These are phyloP conservation scores for Zosterops japonicus DNA, from an alignment of 2,113 vertebrate genomes.

Conservation along the genomic window DNA sequence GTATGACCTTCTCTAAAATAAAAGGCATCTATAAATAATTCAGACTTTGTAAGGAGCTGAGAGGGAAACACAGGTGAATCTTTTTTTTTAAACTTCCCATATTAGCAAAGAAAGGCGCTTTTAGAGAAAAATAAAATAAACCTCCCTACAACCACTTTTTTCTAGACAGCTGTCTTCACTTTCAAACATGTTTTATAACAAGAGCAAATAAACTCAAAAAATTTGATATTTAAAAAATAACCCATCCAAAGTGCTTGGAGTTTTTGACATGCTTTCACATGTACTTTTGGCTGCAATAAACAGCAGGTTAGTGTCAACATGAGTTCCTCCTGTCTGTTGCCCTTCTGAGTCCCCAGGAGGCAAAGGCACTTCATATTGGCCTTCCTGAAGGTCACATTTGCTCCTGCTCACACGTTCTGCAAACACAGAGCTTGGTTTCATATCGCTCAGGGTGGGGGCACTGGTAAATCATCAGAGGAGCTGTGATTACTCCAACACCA, in stretches of 20 bases:
- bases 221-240: background rate
- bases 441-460: background rate
- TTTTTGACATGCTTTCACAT: slow-evolving; percentile 57
- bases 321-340: slow-evolving; percentile 9
- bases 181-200: slow-evolving; percentile 24
- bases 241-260: slow-evolving; percentile 40
- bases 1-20: background rate
- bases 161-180: background rate
- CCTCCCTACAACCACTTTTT: background rate
- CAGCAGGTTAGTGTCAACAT: background rate
- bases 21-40: background rate
- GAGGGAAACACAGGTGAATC: background rate
- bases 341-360: background rate
- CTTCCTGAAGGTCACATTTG: background rate
- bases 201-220: slow-evolving; percentile 41
- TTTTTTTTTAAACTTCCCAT: background rate
- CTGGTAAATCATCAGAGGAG: background rate
- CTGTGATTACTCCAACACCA: background rate
- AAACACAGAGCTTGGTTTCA: background rate
- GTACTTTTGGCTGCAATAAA: slow-evolving; percentile 10
- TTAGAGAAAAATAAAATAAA: slow-evolving; percentile 26
- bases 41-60: background rate
- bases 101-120: background rate
- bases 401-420: background rate
- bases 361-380: background rate